These are phyloP conservation scores for Drosophila infuscata DNA, from an alignment of 2,888 invertebrate species.

Conservation along the genomic window DNA sequence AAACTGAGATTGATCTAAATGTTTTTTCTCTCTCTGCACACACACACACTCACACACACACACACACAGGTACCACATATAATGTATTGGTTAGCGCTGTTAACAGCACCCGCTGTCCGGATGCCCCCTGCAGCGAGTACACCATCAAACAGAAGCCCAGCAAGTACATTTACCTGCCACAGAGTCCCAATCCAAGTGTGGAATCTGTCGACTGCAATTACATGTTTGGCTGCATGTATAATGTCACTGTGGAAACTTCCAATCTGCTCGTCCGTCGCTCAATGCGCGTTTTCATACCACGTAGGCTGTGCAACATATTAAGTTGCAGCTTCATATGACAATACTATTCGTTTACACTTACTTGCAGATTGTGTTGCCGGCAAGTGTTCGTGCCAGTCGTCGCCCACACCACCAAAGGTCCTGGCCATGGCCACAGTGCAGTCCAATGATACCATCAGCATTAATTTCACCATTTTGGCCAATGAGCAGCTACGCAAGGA, in stretches of 20 bases:
- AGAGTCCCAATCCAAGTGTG: constrained; percentile 65
- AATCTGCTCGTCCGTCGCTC: constrained; percentile 67
- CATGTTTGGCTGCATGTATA: constrained; percentile 81
- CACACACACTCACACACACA: constrained; percentile 53
- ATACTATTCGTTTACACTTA: background rate
- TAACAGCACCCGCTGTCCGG: constrained; percentile 73
- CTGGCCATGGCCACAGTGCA: constrained; percentile 60
- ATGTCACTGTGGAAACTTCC: constrained; percentile 78
- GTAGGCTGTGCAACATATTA: constrained; percentile 52
- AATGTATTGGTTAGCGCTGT: constrained; percentile 78
- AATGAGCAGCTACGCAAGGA: constrained; percentile 54
- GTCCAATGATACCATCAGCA: constrained; percentile 69
- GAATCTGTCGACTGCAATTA: constrained; percentile 81
- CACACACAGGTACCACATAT: constrained; percentile 77
- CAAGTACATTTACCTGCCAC: constrained; percentile 64
- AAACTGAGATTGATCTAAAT: background rate
- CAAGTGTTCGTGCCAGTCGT: constrained; percentile 77
- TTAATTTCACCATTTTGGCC: constrained; percentile 69
- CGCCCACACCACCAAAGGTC: constrained; percentile 68
- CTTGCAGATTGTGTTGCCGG: constrained; percentile 77
- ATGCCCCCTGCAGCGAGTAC: constrained; percentile 78
- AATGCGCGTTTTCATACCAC: constrained; percentile 68
- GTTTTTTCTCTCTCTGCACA: background rate
- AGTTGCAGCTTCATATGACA: background rate
- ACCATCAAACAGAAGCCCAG: constrained; percentile 66